Evolutionary conservation across 2,797 vertebrate species (phyloP), one percentile per base, ranked within the genome.

Genomic region (Ctenosaura bakeri): DNA sequence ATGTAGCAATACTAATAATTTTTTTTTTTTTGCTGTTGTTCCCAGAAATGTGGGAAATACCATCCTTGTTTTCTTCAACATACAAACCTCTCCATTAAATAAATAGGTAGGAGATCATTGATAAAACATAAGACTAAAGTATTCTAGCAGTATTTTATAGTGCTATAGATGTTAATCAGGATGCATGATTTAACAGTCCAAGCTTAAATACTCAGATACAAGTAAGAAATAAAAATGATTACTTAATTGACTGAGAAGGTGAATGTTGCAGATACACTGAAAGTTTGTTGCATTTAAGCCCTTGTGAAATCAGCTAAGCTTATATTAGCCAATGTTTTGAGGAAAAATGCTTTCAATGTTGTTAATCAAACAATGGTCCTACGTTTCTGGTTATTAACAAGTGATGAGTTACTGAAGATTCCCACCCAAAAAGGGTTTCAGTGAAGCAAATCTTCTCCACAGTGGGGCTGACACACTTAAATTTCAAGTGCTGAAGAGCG

Each of bases 11-110:
- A 52, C 88, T 62, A 62, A 91, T 35, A 91, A 35, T 50, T 78
- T 91, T 92, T 93, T 32, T 59, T 62, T 62, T 62, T 69, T 69
- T 69, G 66, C 29, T 69, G 66, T 69, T 32, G 66, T 69, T 69
- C 66, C 29, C 86, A 94, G 87, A 90, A 14, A 91, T 3, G 84
- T 0, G 12, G 14, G 81, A 93, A 80, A 38, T 42, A 59, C 35
- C 91, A 92, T 91, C 89, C 88, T 56, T 86, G 80, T 80, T 74
- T 82, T 78, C 83, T 88, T 90, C 86, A 90, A 93, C 2, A 0
- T 91, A 52, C 46, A 92, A 82, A 85, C 80, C 38, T 83, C 77
- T 35, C 38, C 64, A 62, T 80, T 54, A 52, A 89, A 79, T 24
- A 26, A 79, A 46, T 35, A 79, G 18, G 8, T 20, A 85, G 13